phyloP scores from a whole-genome alignment of 2,888 invertebrate genomes.

The Agrypnus murinus region DNA sequence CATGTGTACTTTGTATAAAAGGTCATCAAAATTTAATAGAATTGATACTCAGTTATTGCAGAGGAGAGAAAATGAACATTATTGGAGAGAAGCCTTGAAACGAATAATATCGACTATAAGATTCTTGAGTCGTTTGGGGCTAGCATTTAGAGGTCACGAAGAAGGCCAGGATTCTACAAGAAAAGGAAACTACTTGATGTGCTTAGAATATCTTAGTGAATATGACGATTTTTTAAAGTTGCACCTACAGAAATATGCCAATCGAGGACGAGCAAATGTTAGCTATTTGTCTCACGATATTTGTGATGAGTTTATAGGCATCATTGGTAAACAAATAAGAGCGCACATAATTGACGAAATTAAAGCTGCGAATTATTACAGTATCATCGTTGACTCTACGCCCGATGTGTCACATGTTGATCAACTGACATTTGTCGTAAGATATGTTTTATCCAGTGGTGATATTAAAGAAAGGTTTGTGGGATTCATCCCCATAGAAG shows the following conservation, averaged over 20 bases:
- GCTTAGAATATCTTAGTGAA: too few relatives aligned
- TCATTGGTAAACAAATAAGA: too few relatives aligned
- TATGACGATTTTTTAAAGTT: background rate
- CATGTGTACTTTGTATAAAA: too few relatives aligned
- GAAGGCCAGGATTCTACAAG: too few relatives aligned
- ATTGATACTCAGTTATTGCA: background rate
- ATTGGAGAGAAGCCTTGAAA: constrained; percentile 8
- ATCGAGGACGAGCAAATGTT: background rate
- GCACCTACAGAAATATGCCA: constrained; percentile 3
- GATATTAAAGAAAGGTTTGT: too few relatives aligned
- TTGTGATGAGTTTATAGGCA: background rate
- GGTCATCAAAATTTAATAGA: background rate
- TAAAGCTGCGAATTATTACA: background rate
- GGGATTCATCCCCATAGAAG: too few relatives aligned
- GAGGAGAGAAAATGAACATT: background rate
- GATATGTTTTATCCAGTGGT: too few relatives aligned
- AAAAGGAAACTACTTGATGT: too few relatives aligned
- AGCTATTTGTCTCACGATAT: background rate
- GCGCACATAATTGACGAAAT: background rate
- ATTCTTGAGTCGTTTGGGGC: background rate
- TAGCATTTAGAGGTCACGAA: constrained; percentile 11
- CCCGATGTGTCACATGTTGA: background rate
- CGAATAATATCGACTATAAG: background rate
- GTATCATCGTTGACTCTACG: background rate
- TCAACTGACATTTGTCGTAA: background rate